Evolutionary conservation across 2,797 vertebrate genomes (phyloP).

Genomic region (Pseudochirops corinnae): DNA sequence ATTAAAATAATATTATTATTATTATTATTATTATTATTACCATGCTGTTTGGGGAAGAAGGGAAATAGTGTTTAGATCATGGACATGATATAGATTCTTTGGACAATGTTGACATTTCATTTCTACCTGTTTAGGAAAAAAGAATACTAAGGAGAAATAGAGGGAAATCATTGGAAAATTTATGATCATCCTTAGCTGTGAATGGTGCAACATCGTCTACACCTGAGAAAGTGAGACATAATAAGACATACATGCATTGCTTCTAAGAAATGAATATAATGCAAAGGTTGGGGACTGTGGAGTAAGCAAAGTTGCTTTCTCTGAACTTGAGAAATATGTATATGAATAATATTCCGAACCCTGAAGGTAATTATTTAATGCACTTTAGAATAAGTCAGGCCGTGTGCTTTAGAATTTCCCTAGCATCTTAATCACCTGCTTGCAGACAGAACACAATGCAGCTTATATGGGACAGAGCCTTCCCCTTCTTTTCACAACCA

Average conservation of each 20-base stretch:
- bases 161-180: neutral
- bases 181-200: neutral
- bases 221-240: neutral
- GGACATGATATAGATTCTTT: neutral
- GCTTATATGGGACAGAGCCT: constrained; percentile 55
- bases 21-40: neutral
- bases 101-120: constrained; percentile 5
- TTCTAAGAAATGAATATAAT: constrained; percentile 19
- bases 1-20: neutral
- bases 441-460: constrained; percentile 67
- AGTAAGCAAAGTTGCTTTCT: constrained; percentile 23
- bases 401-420: constrained; percentile 66
- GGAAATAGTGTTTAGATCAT: neutral
- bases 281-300: neutral
- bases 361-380: constrained; percentile 70
- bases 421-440: constrained; percentile 62
- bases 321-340: constrained; percentile 51
- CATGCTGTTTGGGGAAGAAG: neutral
- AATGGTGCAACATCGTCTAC: neutral
- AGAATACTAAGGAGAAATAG: neutral
- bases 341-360: constrained; percentile 57
- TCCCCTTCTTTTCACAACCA: constrained; percentile 60
- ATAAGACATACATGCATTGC: neutral
- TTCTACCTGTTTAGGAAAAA: constrained; percentile 31
- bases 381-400: constrained; percentile 68